phyloP scores from a whole-genome alignment of 1,140 invertebrate species.

The Protaetia brevitarsis region DNA sequence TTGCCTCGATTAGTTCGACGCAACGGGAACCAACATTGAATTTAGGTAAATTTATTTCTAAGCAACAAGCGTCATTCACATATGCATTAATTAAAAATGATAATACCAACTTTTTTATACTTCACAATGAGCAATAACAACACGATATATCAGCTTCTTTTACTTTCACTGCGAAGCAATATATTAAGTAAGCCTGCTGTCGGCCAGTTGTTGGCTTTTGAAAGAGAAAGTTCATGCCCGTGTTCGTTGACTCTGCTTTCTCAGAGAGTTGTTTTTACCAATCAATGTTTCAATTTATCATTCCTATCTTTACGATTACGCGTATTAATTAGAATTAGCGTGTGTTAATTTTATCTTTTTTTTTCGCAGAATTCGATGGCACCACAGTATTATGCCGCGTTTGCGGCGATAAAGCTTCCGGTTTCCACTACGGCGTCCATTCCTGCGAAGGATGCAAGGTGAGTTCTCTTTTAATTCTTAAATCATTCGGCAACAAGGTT shows the following conservation, averaged over 20 bases:
- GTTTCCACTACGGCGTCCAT: constrained; percentile 99
- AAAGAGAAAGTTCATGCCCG: constrained; percentile 32
- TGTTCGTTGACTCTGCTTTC: constrained; percentile 15
- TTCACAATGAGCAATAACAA: not conserved
- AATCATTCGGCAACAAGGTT: not conserved
- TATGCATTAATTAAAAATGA: no score
- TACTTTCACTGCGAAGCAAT: constrained; percentile 24
- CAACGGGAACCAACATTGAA: constrained; percentile 45
- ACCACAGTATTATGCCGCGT: constrained; percentile 96
- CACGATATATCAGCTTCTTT: constrained; percentile 1
- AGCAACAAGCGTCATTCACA: not conserved
- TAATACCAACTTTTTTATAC: no score
- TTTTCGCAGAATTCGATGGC: constrained; percentile 95
- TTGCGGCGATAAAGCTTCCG: constrained; percentile 97
- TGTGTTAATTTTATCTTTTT: constrained; percentile 42
- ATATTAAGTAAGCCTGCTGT: constrained; percentile 21
- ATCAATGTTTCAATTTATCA: not conserved
- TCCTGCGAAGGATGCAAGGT: constrained; percentile 99
- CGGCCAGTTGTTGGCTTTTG: constrained; percentile 18
- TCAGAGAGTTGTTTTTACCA: not conserved
- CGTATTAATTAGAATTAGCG: not conserved
- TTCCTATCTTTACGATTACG: no score
- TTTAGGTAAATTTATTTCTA: constrained; percentile 40
- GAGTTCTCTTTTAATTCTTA: constrained; percentile 47
- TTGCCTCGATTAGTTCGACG: constrained; percentile 28